Conservation (phyloP, 2,797 vertebrate genomes). For the Apodemus agrarius region DNA sequence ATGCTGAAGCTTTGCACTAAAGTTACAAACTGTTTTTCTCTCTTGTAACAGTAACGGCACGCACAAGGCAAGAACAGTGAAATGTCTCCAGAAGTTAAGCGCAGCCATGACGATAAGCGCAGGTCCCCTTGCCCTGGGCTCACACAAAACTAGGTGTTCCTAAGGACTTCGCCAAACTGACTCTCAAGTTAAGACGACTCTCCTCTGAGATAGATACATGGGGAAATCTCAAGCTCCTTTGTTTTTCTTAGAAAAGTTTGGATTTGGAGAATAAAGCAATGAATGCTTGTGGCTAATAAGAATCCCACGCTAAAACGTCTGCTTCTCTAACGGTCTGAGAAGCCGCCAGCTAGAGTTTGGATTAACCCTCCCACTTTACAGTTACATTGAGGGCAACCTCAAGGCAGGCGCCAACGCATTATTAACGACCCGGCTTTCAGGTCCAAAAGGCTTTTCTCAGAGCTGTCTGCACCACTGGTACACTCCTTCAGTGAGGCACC, state of each 20-base stretch:
- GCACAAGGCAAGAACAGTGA: constrained; percentile 73
- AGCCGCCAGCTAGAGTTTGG: constrained; percentile 13
- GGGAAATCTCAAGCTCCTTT: constrained; percentile 2
- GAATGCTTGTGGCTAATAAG: neutral
- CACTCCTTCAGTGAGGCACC: too few species aligned
- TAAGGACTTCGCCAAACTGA: constrained; percentile 30
- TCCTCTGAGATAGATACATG: constrained; percentile 9
- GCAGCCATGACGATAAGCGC: constrained; percentile 62
- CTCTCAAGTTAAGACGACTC: constrained; percentile 33
- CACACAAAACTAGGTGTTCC: constrained; percentile 22
- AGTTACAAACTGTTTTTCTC: constrained; percentile 48
- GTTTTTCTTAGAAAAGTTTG: constrained; percentile 26
- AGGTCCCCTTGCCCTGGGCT: neutral
- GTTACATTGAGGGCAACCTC: too few species aligned
- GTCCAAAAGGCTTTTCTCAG: neutral
- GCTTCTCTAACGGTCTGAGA: constrained; percentile 16
- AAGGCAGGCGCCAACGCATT: neutral
- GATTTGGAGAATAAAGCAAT: neutral
- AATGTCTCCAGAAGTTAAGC: constrained; percentile 77
- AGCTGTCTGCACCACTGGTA: neutral
- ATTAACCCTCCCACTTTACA: constrained; percentile 29
- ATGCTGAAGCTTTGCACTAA: constrained; percentile 77
- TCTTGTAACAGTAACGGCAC: constrained; percentile 78
- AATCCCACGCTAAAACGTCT: constrained; percentile 53
- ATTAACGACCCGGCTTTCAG: constrained; percentile 10